Percentiles rank a stretch among this genome's conserved stretches.
Conservation (phyloP, 2,888 invertebrate species). For the Dolichopus griseipennis region DNA sequence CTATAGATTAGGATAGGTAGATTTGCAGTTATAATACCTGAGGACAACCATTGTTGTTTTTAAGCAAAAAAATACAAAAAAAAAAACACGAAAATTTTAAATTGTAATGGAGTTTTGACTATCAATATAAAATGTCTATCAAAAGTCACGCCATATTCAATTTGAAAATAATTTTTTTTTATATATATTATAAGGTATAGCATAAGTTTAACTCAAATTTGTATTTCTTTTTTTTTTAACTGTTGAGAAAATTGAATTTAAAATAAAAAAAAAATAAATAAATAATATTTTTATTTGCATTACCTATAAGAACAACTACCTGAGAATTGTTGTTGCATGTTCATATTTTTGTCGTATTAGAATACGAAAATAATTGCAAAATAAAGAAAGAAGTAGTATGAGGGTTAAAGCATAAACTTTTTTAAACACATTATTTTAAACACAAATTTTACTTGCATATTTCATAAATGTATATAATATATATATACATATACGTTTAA, state of each 20-base stretch:
- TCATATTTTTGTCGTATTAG: no score
- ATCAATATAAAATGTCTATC: not conserved
- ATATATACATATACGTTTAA: no score
- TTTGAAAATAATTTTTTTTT: not conserved
- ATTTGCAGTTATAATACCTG: not conserved
- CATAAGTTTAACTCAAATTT: not conserved
- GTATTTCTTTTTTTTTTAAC: not conserved
- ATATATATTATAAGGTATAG: not conserved
- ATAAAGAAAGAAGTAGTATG: no score
- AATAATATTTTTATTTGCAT: not conserved
- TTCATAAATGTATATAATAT: no score
- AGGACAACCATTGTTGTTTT: conserved; percentile 1
- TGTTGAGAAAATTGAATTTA: not conserved
- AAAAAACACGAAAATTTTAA: not conserved
- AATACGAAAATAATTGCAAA: no score
- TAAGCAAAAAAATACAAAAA: not conserved
- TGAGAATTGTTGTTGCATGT: no score
- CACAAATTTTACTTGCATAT: no score
- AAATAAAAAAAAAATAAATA: not conserved
- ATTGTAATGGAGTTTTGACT: not conserved
- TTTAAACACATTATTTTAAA: no score
- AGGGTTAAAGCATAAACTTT: no score
- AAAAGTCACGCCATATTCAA: not conserved
- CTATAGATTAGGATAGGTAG: not conserved
- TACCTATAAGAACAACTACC: no score